These are phyloP conservation scores for Laterallus jamaicensis DNA, from an alignment of 2,113 vertebrate species.

Conservation along the genomic window DNA sequence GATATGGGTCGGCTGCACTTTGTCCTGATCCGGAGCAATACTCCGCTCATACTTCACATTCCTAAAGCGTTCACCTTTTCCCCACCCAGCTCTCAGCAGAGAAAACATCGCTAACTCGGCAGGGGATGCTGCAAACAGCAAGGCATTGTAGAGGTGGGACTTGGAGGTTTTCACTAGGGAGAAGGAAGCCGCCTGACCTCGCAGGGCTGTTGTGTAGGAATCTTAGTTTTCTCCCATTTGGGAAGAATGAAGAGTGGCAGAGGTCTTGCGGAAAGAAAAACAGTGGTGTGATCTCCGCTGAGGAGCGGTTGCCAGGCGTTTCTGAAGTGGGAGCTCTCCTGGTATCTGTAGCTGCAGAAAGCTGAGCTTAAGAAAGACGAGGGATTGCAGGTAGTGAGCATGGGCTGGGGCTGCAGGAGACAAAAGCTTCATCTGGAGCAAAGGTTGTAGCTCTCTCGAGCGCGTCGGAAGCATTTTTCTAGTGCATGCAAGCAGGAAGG, in stretches of 20 bases:
- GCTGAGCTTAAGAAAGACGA: not conserved
- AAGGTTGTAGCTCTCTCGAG: not conserved
- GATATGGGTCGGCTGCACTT: not conserved
- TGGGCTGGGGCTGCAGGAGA: not conserved
- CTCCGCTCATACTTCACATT: constrained; percentile 24
- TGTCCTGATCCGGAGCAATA: not conserved
- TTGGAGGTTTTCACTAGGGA: not conserved
- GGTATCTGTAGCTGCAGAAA: not conserved
- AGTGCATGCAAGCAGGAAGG: not conserved
- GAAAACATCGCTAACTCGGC: not conserved
- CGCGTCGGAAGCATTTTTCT: not conserved
- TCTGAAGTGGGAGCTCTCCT: not conserved
- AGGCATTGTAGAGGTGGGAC: not conserved
- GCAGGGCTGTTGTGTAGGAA: not conserved
- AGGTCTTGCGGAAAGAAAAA: not conserved
- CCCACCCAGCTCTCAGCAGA: not conserved
- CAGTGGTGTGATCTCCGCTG: not conserved
- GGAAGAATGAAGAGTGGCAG: not conserved
- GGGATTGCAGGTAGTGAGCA: not conserved
- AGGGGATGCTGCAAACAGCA: not conserved
- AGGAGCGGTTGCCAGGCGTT: not conserved
- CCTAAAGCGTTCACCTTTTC: constrained; percentile 31
- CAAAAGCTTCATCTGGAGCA: not conserved
- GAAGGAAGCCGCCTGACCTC: not conserved
- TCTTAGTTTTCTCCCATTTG: not conserved